Evolutionary conservation across 2,113 vertebrate species (phyloP), one percentile per base, ranked within the genome.

Genomic region (Hiodon tergisus): DNA sequence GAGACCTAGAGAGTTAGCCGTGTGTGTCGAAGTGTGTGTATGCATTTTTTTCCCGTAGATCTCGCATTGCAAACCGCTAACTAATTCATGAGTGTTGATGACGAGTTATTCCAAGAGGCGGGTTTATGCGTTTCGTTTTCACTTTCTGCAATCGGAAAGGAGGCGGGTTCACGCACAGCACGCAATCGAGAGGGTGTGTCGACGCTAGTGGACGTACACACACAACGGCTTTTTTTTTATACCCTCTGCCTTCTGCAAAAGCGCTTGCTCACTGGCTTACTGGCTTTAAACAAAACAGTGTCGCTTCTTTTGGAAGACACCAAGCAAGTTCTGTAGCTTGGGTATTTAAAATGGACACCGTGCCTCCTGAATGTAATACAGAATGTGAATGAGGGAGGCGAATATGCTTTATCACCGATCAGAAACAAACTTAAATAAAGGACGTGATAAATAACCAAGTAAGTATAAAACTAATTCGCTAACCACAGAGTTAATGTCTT

Each of bases 41-140:
- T 57, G 62, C 8, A 54, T 66, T 67, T 58, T 73, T 79, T 72
- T 67, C 73, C 63, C 66, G 46, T 57, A 63, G 67, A 77, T 67
- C 67, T 77, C 71, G 57, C 68, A 14, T 61, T 71, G 70, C 48
- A 67, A 66, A 16, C 31, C 31, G 31, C 31, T 66, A 67, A 78
- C 79, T 82, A 77, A 81, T 80, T 82, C 76, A 84, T 81, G 48
- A 82, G 80, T 55, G 17, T 50, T 65, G 63, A 71, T 68, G 77
- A 77, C 67, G 76, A 72, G 2, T 47, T 67, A 31, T 55, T 60
- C 58, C 8, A 14, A 47, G 55, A 75, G 79, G 84, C 31, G 77
- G 61, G 16, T 17, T 60, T 79, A 80, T 74, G 74, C n/a, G 72
- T 70, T 69, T 55, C 3, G 62, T 2, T 16, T 67, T 6, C 67